Conservation (phyloP, 1,140 invertebrate species). For the Apocrypta bakeri region DNA sequence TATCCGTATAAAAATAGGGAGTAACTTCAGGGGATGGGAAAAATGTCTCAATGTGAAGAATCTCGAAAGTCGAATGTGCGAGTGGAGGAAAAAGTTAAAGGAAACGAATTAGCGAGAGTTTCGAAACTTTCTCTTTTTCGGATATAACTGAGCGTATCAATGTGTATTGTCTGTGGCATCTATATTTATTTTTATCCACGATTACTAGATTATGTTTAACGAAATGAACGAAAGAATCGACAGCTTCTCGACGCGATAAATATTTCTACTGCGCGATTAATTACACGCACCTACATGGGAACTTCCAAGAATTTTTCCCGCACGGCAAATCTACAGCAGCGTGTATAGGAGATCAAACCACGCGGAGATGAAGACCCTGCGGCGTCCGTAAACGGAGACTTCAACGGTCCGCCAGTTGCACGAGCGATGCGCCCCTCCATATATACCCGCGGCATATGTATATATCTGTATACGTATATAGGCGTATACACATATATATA, state of each 20-base stretch:
- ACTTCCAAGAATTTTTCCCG: too few relatives aligned
- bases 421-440: conserved; percentile 38
- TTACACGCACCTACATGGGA: too few relatives aligned
- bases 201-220: too few relatives aligned
- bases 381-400: conserved; percentile 57
- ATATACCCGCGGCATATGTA: neutral
- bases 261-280: too few relatives aligned
- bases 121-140: conserved; percentile 35
- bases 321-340: too few relatives aligned
- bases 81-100: too few relatives aligned
- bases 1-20: neutral
- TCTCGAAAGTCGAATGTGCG: conserved; percentile 37
- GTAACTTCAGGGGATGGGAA: conserved; percentile 27
- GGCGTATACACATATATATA: too few relatives aligned
- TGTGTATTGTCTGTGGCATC: conserved; percentile 17
- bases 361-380: too few relatives aligned
- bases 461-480: neutral
- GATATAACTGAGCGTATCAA: conserved; percentile 29
- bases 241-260: too few relatives aligned
- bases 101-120: too few relatives aligned
- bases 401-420: conserved; percentile 55
- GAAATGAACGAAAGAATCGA: too few relatives aligned
- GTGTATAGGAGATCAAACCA: too few relatives aligned
- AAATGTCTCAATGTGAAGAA: conserved; percentile 20
- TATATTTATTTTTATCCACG: conserved; percentile 18